Evolutionary conservation across 2,113 vertebrate species (phyloP), one percentile per base, ranked within the genome.

Genomic region (Takifugu bimaculatus): DNA sequence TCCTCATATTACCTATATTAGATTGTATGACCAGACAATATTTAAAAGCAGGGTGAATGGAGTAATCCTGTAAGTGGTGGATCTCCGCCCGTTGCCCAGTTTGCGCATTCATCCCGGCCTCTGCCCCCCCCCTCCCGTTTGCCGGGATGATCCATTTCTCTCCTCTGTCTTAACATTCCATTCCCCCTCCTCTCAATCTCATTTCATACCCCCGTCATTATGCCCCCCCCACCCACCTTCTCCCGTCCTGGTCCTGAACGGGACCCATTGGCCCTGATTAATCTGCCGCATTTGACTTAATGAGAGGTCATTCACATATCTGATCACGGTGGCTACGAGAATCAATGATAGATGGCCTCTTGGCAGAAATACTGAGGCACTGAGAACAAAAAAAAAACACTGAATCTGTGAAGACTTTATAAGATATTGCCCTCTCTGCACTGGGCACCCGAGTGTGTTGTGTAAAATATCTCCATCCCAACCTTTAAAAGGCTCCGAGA

Each of bases 231-330:
- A 13, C 44, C 71, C 63, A 64, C 71, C 63, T 70, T n/a, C 74
- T 81, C 76, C 60, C 77, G 59, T 71, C 68, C 79, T 78, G 74
- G 75, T 81, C 71, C 70, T 63, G 78, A 88, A 77, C 72, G 58
- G 78, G 71, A 83, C 78, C 80, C 75, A 79, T 74, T 83, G 80
- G 74, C 63, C 81, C 76, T 89, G 80, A 86, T 87, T 83, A 87
- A 85, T 88, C 79, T 85, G 70, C 83, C 75, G 83, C 75, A 63
- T 86, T 83, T 88, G 80, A 84, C 82, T 86, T 88, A 90, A 87
- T 83, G 84, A 87, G 87, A 75, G 82, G 84, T 87, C 82, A 87
- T 85, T 86, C 86, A 86, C 82, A 87, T 81, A 85, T 87, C 85
- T 86, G 80, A 85, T 90, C 82, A 82, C 82, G 72, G 66, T 72